Conservation (phyloP, 1,140 invertebrate genomes). For the Papilio machaon region DNA sequence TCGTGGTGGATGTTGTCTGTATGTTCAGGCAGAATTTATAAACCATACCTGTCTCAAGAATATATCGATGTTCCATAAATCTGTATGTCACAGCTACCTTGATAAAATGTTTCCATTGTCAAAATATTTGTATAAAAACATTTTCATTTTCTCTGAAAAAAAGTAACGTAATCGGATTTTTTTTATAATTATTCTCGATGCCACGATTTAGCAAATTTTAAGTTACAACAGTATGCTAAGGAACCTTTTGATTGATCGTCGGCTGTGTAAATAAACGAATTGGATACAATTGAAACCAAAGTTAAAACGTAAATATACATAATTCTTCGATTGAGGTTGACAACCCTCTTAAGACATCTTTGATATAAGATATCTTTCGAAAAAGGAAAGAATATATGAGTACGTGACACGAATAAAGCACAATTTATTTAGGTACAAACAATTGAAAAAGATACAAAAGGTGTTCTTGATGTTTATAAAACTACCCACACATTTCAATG, state of each 20-base stretch:
- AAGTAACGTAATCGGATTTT: neutral
- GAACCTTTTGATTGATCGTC: neutral
- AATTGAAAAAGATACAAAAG: neutral
- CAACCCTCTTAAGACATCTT: neutral
- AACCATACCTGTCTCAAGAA: no score
- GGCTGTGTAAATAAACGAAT: neutral
- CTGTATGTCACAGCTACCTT: no score
- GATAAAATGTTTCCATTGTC: no score
- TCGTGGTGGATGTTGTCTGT: neutral
- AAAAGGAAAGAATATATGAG: neutral
- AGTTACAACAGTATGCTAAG: neutral
- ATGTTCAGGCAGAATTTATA: neutral
- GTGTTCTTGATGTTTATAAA: neutral
- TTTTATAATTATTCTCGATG: neutral
- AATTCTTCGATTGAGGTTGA: neutral
- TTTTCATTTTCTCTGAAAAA: no score
- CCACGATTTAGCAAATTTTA: neutral
- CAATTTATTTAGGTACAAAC: neutral
- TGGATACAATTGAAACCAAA: neutral
- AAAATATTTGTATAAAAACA: no score
- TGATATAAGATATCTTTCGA: neutral
- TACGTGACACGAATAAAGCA: neutral
- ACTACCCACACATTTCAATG: slow-evolving; percentile 2
- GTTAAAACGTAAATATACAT: neutral
- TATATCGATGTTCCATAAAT: no score